Conservation (phyloP, 2,797 vertebrate species). For the Orientallactaga sibirica region DNA sequence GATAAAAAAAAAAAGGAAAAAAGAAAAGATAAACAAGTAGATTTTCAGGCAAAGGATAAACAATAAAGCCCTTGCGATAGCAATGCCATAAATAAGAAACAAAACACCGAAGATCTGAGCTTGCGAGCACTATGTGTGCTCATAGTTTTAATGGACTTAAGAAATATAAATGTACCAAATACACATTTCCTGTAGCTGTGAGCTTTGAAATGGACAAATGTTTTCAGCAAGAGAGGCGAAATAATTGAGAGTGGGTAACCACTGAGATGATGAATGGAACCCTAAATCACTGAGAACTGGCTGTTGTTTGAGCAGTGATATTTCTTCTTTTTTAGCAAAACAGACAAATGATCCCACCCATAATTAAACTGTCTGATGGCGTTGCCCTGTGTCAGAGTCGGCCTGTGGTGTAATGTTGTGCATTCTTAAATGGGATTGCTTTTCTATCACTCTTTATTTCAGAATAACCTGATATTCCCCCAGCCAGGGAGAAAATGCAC, state of each 20-base stretch:
- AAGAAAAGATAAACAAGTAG: constrained; percentile 52
- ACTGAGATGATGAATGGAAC: neutral
- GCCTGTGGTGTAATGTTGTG: neutral
- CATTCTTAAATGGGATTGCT: constrained; percentile 34
- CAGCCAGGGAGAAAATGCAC: neutral
- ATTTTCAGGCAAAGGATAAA: constrained; percentile 62
- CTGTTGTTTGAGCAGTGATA: constrained; percentile 8
- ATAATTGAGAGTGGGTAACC: neutral
- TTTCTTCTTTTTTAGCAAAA: constrained; percentile 61
- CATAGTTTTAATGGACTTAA: neutral
- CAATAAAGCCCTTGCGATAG: neutral
- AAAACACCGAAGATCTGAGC: neutral
- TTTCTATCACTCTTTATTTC: constrained; percentile 59
- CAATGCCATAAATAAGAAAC: neutral
- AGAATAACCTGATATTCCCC: neutral
- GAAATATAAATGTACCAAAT: constrained; percentile 1
- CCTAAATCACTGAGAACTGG: constrained; percentile 11
- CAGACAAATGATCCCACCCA: neutral
- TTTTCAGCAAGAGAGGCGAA: constrained; percentile 16
- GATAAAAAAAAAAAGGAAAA: constrained; percentile 40
- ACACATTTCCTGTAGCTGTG: neutral
- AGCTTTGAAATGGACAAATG: constrained; percentile 9
- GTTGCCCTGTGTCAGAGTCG: neutral
- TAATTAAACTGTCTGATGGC: constrained; percentile 28
- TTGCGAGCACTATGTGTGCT: neutral